These are phyloP conservation scores for Trididemnum nubilum DNA, from an alignment of 23 tunicate genomes.

Conservation along the genomic window DNA sequence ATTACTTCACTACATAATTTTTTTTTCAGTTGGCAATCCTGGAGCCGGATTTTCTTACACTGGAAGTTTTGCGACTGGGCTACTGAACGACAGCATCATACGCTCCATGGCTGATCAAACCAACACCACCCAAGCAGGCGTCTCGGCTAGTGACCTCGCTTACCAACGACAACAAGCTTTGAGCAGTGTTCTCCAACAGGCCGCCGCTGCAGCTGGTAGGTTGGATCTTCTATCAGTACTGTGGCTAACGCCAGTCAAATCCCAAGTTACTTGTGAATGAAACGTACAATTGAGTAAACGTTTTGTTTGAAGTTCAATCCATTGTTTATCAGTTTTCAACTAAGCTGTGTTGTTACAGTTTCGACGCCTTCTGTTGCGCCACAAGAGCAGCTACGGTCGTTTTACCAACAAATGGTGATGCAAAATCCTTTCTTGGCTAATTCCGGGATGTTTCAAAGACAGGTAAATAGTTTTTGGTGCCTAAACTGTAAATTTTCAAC, in stretches of 20 bases:
- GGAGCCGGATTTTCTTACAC: conserved; percentile 45
- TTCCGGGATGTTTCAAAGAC: conserved; percentile 22
- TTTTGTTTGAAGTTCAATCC: background rate
- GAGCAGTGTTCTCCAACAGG: conserved; percentile 67
- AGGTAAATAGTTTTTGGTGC: conserved; percentile 38
- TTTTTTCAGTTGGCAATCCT: conserved; percentile 15
- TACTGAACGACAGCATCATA: conserved; percentile 46
- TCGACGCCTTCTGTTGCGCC: conserved; percentile 35
- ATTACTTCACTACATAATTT: background rate
- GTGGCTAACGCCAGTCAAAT: too few relatives aligned
- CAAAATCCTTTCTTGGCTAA: conserved; percentile 65
- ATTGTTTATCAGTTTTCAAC: background rate
- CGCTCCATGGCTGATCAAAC: conserved; percentile 57
- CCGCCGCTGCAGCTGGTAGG: conserved; percentile 62
- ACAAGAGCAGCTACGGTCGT: conserved; percentile 69
- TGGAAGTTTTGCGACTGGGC: conserved; percentile 45
- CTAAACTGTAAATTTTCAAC: too few relatives aligned
- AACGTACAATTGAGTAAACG: background rate
- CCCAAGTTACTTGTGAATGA: too few relatives aligned
- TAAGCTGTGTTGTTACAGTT: too few relatives aligned
- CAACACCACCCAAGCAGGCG: conserved; percentile 6
- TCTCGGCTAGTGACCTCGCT: conserved; percentile 38
- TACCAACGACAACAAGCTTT: conserved; percentile 56
- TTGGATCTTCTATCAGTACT: background rate
- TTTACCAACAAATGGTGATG: conserved; percentile 81